Base-by-base conservation (phyloP, 2,888 invertebrate species). In the Cheilosia vernalis region DNA sequence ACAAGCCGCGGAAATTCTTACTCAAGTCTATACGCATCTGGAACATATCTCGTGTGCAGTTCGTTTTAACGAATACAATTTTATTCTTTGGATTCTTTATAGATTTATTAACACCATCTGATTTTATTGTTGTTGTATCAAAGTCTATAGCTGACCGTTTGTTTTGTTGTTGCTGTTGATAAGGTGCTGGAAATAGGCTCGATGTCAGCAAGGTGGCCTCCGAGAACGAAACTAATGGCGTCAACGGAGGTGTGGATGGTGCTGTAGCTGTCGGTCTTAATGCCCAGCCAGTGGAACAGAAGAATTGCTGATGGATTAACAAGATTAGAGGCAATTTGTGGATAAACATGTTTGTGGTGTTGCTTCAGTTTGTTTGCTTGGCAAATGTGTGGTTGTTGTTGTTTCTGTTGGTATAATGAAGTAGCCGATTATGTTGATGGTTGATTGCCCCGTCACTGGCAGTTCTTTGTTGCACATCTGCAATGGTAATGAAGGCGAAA, bases 31-130 rank as follows among this genome's bases (percentile, higher is more conserved):
- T 89, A 70, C 94, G 93, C 80, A 95, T 93, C 79, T 94, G 94
- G 89, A 96, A 92, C 70, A 93, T 92, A 70, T 93, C 93, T 76
- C 94, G 93, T 87, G 95, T 94, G 90, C 96, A 96, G 55, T 93
- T 92, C 66, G 94, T 93, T 85, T 93, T 93, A 13, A 95, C 92
- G 82, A 93, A 93, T 86, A 93, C 89, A 87, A 95, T 94, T 88
- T 93, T 93, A 89, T 94, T 95, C 77, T 93, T 88, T 9, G 72
- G 33, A 80, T 79, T 85, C 73, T 87, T 74, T n/a, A 74, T 64
- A 53, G 61, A 77, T 30, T 67, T 66, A n/a, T 69, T 55, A 21
- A 7, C 24, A 30, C 76, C 49, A 74, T 83, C 80, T 24, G 82
- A 61, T 49, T 78, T 10, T 55, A 15, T 49, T 21, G 13, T 19